A percentile compares a stretch with the other conserved stretches of the same genome.
Conservation (phyloP, 2,113 vertebrate genomes). For the Xenopus tropicalis region DNA sequence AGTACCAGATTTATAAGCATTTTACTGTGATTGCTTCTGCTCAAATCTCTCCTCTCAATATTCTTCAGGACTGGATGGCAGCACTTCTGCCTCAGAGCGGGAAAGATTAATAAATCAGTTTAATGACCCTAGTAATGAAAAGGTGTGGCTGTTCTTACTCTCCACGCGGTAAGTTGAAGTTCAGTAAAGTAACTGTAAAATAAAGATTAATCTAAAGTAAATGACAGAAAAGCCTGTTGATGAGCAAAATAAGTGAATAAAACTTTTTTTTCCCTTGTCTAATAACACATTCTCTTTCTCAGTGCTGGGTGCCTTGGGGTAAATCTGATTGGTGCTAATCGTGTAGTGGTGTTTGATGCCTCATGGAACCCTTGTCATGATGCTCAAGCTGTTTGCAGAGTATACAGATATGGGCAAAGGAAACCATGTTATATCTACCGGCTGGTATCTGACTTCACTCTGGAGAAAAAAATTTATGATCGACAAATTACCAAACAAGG, state of each 20-base stretch:
- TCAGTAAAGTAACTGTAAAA: background rate
- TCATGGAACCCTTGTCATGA: slow-evolving; percentile 99
- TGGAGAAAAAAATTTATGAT: slow-evolving; percentile 98
- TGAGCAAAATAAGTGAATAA: background rate
- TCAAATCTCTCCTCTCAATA: slow-evolving; percentile 10
- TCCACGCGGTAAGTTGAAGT: slow-evolving; percentile 81
- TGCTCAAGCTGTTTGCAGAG: slow-evolving; percentile 92
- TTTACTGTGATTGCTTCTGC: background rate
- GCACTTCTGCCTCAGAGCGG: slow-evolving; percentile 91
- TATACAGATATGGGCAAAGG: slow-evolving; percentile 94
- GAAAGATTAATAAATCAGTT: slow-evolving; percentile 97
- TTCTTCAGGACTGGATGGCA: slow-evolving; percentile 85
- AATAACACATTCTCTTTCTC: background rate
- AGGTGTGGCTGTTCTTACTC: slow-evolving; percentile 88
- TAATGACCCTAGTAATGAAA: slow-evolving; percentile 84
- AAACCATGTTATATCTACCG: slow-evolving; percentile 95
- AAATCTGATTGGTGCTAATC: slow-evolving; percentile 94
- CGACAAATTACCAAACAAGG: slow-evolving; percentile 97
- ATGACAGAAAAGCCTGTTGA: no score
- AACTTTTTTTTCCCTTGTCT: background rate
- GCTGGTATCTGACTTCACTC: slow-evolving; percentile 92
- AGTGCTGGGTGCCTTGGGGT: slow-evolving; percentile 96
- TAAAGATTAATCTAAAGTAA: no score
- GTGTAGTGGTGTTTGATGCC: slow-evolving; percentile 95
- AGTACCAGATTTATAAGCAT: background rate